These are phyloP conservation scores for Eucera pruinosa DNA, from an alignment of 2,888 invertebrate genomes.

Conservation along the genomic window DNA sequence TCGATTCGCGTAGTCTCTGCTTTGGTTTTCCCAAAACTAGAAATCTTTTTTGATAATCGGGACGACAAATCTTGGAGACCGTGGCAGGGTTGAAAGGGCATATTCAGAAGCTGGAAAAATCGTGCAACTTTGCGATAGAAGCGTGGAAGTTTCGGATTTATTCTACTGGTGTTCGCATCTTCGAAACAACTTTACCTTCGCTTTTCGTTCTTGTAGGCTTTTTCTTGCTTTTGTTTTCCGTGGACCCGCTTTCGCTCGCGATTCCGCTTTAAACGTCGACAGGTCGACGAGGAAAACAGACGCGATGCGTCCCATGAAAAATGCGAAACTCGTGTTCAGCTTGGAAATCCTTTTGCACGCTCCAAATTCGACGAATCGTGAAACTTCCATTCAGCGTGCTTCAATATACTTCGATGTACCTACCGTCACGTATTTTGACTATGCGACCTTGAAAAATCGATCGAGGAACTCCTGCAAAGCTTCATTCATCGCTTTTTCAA, in stretches of 20 bases:
- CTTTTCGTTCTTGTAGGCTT: background rate
- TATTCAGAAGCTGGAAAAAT: too few species aligned
- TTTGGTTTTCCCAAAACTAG: too few species aligned
- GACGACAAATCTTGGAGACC: too few species aligned
- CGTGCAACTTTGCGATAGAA: too few species aligned
- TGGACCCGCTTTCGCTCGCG: background rate
- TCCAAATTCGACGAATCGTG: constrained; percentile 13
- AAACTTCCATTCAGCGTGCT: constrained; percentile 1
- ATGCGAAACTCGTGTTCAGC: constrained; percentile 24
- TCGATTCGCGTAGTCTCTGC: too few species aligned
- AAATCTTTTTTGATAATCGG: too few species aligned
- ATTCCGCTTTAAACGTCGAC: background rate
- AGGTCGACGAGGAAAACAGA: background rate
- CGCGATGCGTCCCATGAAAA: constrained; percentile 7
- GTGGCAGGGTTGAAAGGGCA: too few species aligned
- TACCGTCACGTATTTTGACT: background rate
- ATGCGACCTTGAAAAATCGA: background rate
- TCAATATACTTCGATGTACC: background rate
- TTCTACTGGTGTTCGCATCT: too few species aligned
- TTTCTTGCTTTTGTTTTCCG: background rate
- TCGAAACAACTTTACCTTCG: background rate
- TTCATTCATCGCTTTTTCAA: background rate
- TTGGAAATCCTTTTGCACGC: background rate
- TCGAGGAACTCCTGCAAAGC: too few species aligned
- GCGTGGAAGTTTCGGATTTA: background rate